Base-by-base conservation (phyloP, 2,113 vertebrate genomes). In the Scortum barcoo region DNA sequence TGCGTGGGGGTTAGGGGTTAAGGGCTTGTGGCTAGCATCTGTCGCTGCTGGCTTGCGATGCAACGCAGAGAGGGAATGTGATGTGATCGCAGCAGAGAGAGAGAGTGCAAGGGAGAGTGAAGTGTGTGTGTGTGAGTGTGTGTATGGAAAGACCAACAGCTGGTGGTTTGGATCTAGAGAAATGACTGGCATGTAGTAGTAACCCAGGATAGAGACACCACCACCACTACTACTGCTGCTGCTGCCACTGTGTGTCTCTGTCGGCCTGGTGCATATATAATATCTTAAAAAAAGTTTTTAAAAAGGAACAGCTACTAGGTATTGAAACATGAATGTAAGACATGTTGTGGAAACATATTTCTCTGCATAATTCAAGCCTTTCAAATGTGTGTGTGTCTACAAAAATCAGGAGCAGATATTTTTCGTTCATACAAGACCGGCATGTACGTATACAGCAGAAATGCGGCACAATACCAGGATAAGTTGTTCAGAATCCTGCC, bases 81-180 rank as follows among this genome's bases (percentile, higher is more conserved):
- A 94, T 92, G 93, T 87, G 91, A 92, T 91, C 87, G 79, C 81
- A 56, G 85, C 72, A 61, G 58, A 78, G 58, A 78, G 69, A 80
- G 71, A 83, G 81, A 77, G 83, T 60, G 65, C 40, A 73, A 89
- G 85, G 51, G 89, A 86, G 91, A 90, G 88, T 69, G 69, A 76
- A 63, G 62, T 33, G 68, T 68, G 54, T 51, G 69, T 70, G 69
- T 72, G 70, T 85, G 70, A 66, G 70, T 67, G 69, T 72, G 70
- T 85, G 70, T 69, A 61, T 88, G 87, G 88, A 92, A 91, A 90
- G 84, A 82, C 95, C 93, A 97, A 96, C 97, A 98, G 97, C 97
- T 98, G 97, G 93, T 96, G 88, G 82, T 84, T 94, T 92, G 95
- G 95, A 97, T 94, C 95, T 95, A 83, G 87, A 96, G 94, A 96